Evolutionary conservation across 2,888 invertebrate genomes (phyloP), one percentile per base, ranked within the genome.

Genomic region (Beris chalybata): DNA sequence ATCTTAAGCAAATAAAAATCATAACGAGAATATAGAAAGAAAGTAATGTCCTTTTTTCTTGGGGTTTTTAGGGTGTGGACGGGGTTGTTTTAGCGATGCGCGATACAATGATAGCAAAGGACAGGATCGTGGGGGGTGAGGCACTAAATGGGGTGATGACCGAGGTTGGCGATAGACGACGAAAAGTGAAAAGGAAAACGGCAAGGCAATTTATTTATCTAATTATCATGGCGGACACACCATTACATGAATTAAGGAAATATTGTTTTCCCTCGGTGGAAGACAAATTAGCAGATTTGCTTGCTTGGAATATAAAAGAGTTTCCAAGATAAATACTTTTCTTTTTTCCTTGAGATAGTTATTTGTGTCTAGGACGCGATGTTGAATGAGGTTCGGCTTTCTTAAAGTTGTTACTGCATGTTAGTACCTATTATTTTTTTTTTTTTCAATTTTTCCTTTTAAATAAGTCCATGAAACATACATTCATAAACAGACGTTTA

Each of bases 21-120:
- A 64, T 64, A 64, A 64, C 64, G 55, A 47, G 64, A 64, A 61
- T 61, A 61, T 50, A 61, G 61, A 61, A 50, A 43, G 61, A 32
- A 61, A 61, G 52, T 61, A 61, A 61, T 61, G 52, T 38, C 50
- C 52, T 61, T 50, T n/a, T 38, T 50, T 32, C 47, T 50, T 22
- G 50, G 31, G 30, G n/a, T n/a, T 50, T 32, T 48, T 32, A 32
- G 29, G n/a, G 54, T 31, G 38, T 9, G 38, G 9, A 38, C 9
- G 38, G 38, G 38, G 38, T 9, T 9, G 5, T 38, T 4, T 9
- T 38, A 7, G 9, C 38, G 38, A 38, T 38, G 9, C 38, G 38
- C 38, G 38, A 3, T 9, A 9, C 5, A 38, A 38, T 2, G 38
- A 38, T 9, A 38, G 9, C 38, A 3, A 38, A 38, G 1, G 3